Evolutionary conservation across 2,888 invertebrate species (phyloP).

Genomic region (Drosophila nr. fundita): DNA sequence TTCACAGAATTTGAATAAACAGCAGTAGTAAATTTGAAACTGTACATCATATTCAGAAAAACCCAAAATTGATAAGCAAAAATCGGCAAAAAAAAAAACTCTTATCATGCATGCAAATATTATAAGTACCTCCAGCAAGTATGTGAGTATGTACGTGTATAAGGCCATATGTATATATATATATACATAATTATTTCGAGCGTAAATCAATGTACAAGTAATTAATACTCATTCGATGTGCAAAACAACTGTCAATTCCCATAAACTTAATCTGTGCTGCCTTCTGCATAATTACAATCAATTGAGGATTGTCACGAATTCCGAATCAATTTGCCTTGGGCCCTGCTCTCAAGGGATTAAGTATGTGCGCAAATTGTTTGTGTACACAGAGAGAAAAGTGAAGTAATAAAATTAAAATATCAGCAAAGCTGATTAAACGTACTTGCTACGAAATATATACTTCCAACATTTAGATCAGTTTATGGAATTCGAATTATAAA

Average conservation of each 20-base stretch:
- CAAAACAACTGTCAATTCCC: slow-evolving; percentile 62
- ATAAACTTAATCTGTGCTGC: slow-evolving; percentile 58
- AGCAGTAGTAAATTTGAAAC: neutral
- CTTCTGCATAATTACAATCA: slow-evolving; percentile 66
- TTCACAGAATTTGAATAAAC: neutral
- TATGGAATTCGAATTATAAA: neutral
- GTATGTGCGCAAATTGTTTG: slow-evolving; percentile 30
- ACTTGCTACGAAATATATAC: neutral
- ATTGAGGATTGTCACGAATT: slow-evolving; percentile 48
- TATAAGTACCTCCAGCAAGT: neutral
- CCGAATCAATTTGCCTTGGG: slow-evolving; percentile 65
- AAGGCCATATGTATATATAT: neutral
- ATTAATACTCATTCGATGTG: slow-evolving; percentile 26
- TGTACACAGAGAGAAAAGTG: neutral
- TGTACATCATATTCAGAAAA: neutral
- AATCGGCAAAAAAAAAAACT: slow-evolving; percentile 4
- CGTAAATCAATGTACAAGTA: slow-evolving; percentile 8
- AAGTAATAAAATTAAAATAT: neutral
- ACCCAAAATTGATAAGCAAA: slow-evolving; percentile 2
- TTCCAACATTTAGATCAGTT: neutral
- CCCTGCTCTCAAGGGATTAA: slow-evolving; percentile 54
- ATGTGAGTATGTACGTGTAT: neutral
- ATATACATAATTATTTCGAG: neutral
- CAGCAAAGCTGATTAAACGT: no score
- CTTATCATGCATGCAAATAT: slow-evolving; percentile 24